phyloP scores from a whole-genome alignment of 1,140 invertebrate species.

The Palaemon carinicauda region DNA sequence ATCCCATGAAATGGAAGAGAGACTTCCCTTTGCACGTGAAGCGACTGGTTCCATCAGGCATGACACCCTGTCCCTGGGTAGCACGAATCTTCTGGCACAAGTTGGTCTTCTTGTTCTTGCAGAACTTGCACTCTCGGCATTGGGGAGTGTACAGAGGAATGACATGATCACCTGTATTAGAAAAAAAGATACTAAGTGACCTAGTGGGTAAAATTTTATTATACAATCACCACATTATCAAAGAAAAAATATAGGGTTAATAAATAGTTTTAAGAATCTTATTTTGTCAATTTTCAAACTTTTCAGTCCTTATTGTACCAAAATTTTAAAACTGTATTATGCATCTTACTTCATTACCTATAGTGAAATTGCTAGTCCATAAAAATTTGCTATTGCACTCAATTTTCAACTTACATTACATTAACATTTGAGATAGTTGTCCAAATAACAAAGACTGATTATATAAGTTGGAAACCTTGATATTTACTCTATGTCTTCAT shows the following conservation, averaged over 20 bases:
- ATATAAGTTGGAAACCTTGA: no score
- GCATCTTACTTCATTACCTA: no score
- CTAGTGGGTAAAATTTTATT: not conserved
- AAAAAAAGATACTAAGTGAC: not conserved
- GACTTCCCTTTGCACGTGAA: conserved; percentile 92
- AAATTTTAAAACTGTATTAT: not conserved
- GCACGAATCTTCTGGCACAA: conserved; percentile 92
- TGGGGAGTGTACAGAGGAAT: conserved; percentile 96
- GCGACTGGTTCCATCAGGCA: conserved; percentile 94
- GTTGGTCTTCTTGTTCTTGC: conserved; percentile 94
- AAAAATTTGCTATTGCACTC: no score
- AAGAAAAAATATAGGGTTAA: no score
- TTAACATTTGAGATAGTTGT: no score
- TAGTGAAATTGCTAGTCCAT: no score
- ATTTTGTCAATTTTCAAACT: no score
- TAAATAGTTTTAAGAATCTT: no score
- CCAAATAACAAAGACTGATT: no score
- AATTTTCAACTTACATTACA: no score
- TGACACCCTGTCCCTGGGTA: conserved; percentile 85
- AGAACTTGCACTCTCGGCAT: conserved; percentile 96
- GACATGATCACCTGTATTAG: conserved; percentile 87
- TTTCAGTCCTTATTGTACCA: not conserved
- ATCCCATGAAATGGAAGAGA: conserved; percentile 97
- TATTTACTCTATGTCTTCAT: no score
- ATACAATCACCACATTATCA: no score